Conservation (phyloP, 2,888 invertebrate genomes). For the Limenitis camilla region DNA sequence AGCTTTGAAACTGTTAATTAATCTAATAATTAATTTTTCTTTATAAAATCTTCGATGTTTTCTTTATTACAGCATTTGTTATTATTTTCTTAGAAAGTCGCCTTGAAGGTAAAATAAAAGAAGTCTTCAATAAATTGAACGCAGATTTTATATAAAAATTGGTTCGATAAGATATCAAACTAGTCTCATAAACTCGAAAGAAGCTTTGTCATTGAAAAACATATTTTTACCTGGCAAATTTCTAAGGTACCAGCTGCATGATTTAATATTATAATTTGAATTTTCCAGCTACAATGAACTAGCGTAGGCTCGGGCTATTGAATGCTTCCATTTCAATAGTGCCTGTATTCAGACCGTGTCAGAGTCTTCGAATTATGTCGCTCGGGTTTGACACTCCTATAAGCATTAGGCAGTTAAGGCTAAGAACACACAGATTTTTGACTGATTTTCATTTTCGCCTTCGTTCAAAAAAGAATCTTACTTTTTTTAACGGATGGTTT, state of each 20-base stretch:
- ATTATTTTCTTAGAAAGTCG: no score
- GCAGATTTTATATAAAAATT: no score
- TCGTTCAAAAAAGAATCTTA: no score
- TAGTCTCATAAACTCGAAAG: neutral
- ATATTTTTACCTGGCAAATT: constrained; percentile 2
- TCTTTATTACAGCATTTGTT: no score
- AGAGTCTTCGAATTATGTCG: constrained; percentile 15
- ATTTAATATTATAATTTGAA: constrained; percentile 20
- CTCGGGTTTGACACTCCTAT: constrained; percentile 16
- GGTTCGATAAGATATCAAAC: neutral
- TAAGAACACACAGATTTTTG: neutral
- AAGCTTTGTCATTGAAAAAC: neutral
- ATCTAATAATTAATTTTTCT: no score
- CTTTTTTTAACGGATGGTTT: no score
- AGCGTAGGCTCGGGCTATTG: constrained; percentile 10
- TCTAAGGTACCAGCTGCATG: constrained; percentile 11
- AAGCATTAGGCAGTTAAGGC: constrained; percentile 4
- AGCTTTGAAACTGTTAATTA: neutral
- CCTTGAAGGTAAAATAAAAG: no score
- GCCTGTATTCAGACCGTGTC: constrained; percentile 15
- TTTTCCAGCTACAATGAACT: constrained; percentile 14
- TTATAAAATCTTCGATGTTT: no score
- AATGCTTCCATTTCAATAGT: constrained; percentile 14
- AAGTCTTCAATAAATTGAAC: no score
- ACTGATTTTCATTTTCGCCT: no score